Percentiles rank a stretch among this genome's conserved stretches.
Conservation (phyloP, 1,140 invertebrate species). For the Tyrophagus putrescentiae region DNA sequence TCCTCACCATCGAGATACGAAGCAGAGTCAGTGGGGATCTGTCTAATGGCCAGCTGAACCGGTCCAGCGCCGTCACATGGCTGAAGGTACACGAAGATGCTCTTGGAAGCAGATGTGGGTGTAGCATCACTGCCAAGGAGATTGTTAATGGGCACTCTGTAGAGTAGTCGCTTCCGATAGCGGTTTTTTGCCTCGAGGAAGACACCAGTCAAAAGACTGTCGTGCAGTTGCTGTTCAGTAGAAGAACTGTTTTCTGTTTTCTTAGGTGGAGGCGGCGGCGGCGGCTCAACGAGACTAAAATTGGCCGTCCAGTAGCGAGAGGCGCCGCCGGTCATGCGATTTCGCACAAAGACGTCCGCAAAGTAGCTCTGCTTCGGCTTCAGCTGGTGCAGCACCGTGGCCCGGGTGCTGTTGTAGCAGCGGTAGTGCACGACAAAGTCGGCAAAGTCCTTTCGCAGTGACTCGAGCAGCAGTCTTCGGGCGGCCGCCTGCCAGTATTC, state of each 20-base stretch:
- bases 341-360: conserved; percentile 32
- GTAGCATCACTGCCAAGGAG: neutral
- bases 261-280: neutral
- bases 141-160: conserved; percentile 4
- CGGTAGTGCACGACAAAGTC: neutral
- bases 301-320: conserved; percentile 25
- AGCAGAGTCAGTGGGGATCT: conserved; percentile 20
- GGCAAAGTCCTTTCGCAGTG: neutral
- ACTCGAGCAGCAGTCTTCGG: neutral
- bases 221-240: conserved; percentile 26
- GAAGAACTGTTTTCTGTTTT: conserved; percentile 8
- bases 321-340: conserved; percentile 28
- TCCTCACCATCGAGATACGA: neutral
- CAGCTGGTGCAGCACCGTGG: conserved; percentile 28
- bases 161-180: conserved; percentile 5
- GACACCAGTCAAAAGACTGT: neutral
- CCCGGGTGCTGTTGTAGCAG: conserved; percentile 27
- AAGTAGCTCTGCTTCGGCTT: conserved; percentile 30
- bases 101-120: neutral
- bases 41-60: conserved; percentile 24
- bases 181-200: conserved; percentile 17
- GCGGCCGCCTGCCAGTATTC: neutral
- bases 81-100: conserved; percentile 18
- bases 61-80: conserved; percentile 25
- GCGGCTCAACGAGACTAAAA: neutral